Evolutionary conservation across 2,113 vertebrate species (phyloP).

Genomic region (Colossoma macropomum): DNA sequence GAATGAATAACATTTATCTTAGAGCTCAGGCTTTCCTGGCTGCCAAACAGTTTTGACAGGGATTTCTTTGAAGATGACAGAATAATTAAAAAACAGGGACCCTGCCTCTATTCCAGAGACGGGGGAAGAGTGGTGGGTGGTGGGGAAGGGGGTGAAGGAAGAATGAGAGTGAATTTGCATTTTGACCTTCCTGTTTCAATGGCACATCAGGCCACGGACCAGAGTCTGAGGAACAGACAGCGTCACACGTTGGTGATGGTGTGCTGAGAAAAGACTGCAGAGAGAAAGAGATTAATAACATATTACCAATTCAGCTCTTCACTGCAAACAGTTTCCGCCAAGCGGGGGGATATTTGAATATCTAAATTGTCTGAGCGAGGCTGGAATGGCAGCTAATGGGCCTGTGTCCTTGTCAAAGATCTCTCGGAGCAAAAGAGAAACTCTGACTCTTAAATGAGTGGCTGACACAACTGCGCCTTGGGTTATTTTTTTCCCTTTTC

Average conservation of each 20-base stretch:
- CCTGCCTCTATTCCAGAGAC: slow-evolving; percentile 60
- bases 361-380: slow-evolving; percentile 74
- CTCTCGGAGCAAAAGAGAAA: slow-evolving; percentile 65
- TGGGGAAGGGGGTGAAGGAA: slow-evolving; percentile 17
- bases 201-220: slow-evolving; percentile 56
- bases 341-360: slow-evolving; percentile 77
- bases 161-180: slow-evolving; percentile 75
- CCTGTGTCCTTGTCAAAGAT: slow-evolving; percentile 74
- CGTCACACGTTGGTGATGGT: slow-evolving; percentile 43
- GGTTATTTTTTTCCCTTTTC: slow-evolving; percentile 6
- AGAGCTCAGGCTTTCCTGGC: slow-evolving; percentile 73
- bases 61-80: slow-evolving; percentile 78
- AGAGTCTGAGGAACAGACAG: slow-evolving; percentile 39
- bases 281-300: slow-evolving; percentile 70
- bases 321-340: slow-evolving; percentile 75
- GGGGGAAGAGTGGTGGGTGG: background rate
- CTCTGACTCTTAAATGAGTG: slow-evolving; percentile 32
- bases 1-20: slow-evolving; percentile 76
- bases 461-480: slow-evolving; percentile 17
- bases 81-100: slow-evolving; percentile 75
- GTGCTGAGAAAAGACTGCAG: slow-evolving; percentile 42
- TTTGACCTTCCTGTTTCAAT: slow-evolving; percentile 77
- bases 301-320: slow-evolving; percentile 72
- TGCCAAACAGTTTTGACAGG: slow-evolving; percentile 65
- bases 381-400: slow-evolving; percentile 73